Conservation (phyloP, 2,888 invertebrate genomes). For the Craniophora ligustri region DNA sequence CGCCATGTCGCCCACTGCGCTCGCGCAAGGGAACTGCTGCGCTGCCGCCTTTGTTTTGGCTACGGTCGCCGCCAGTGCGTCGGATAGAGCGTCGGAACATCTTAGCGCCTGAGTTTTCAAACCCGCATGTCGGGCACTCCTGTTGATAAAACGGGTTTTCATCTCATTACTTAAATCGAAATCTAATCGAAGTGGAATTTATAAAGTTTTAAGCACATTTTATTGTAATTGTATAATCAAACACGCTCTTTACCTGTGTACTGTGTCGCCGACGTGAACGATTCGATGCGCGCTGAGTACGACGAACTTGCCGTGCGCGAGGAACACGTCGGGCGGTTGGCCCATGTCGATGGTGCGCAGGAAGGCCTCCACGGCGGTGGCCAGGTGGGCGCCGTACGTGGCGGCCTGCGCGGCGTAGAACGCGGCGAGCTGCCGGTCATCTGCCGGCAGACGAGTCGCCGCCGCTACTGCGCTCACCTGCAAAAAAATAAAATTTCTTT, state of each 20-base stretch:
- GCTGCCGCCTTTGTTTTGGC: conserved; percentile 97
- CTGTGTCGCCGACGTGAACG: conserved; percentile 97
- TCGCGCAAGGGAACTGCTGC: conserved; percentile 96
- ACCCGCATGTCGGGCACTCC: conserved; percentile 93
- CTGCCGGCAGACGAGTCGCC: conserved; percentile 90
- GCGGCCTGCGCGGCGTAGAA: conserved; percentile 97
- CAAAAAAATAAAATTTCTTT: background rate
- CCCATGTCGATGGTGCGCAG: conserved; percentile 96
- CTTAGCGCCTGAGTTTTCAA: conserved; percentile 92
- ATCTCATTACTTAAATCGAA: too few species aligned
- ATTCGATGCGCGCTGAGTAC: conserved; percentile 97
- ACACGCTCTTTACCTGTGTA: conserved; percentile 87
- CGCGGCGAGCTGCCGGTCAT: conserved; percentile 94
- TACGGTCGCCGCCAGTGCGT: conserved; percentile 94
- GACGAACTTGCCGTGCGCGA: conserved; percentile 98
- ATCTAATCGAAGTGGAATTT: too few species aligned
- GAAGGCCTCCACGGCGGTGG: conserved; percentile 97
- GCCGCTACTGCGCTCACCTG: conserved; percentile 86
- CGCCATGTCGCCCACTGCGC: conserved; percentile 97
- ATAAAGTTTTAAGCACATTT: too few species aligned
- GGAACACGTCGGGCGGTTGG: conserved; percentile 97
- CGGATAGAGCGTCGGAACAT: conserved; percentile 94
- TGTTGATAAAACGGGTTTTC: conserved; percentile 65
- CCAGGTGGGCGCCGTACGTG: conserved; percentile 94
- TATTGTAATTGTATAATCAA: too few species aligned